A percentile compares a stretch with the other conserved stretches of the same genome.
These are phyloP conservation scores for Samia ricini DNA, from an alignment of 1,140 invertebrate species.

Conservation along the genomic window DNA sequence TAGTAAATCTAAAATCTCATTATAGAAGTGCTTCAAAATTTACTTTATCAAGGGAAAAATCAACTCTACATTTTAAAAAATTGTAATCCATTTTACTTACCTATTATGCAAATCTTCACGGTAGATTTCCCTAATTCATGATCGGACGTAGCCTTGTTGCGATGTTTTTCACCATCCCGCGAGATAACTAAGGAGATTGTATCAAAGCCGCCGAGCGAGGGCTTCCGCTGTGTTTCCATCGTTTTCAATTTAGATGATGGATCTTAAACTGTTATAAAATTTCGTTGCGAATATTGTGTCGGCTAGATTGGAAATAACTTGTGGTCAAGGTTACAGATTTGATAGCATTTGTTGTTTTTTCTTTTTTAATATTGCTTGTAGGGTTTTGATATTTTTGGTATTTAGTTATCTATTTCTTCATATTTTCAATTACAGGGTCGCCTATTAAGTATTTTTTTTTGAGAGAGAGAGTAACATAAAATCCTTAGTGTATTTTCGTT, in stretches of 20 bases:
- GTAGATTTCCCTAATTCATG: constrained; percentile 37
- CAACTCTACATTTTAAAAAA: neutral
- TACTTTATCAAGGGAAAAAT: neutral
- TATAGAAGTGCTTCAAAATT: neutral
- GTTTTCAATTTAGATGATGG: constrained; percentile 10
- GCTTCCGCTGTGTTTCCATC: constrained; percentile 2
- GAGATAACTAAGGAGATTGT: constrained; percentile 15
- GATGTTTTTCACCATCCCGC: constrained; percentile 23
- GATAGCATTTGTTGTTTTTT: neutral
- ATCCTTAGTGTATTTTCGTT: too few relatives aligned
- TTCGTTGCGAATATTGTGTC: neutral
- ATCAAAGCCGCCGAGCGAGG: neutral
- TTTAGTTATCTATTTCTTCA: too few relatives aligned
- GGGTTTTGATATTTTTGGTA: too few relatives aligned
- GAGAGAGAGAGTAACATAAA: too few relatives aligned
- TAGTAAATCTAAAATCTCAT: too few relatives aligned
- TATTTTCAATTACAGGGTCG: too few relatives aligned
- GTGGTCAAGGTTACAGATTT: neutral
- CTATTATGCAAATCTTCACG: constrained; percentile 13
- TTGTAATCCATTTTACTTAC: constrained; percentile 1
- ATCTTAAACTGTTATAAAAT: constrained; percentile 5
- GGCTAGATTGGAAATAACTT: neutral
- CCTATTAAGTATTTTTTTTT: too few relatives aligned
- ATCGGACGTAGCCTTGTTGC: constrained; percentile 31
- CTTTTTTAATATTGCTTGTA: too few relatives aligned